These are phyloP conservation scores for Paracentrotus lividus DNA, from an alignment of 53 echinoderm and acorn worm species.

Conservation along the genomic window DNA sequence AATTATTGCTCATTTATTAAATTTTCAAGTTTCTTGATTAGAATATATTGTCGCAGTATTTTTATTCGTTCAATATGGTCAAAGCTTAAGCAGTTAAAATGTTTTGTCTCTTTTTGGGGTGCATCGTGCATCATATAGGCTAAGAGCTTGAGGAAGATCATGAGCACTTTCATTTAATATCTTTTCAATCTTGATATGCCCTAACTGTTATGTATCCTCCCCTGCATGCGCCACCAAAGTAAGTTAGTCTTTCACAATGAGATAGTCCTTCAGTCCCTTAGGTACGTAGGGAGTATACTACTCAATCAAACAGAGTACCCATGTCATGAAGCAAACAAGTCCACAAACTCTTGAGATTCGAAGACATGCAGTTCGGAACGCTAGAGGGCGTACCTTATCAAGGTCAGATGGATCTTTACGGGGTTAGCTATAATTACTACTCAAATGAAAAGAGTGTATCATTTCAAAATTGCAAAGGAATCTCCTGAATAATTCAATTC, in stretches of 20 bases:
- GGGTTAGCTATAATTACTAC: not conserved
- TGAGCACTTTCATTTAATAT: not conserved
- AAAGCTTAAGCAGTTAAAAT: too few species aligned
- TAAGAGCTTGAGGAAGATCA: not conserved
- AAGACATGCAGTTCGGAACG: not conserved
- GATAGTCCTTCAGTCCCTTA: not conserved
- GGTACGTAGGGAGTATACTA: not conserved
- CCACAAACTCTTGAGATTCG: not conserved
- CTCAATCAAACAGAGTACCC: not conserved
- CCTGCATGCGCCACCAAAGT: not conserved
- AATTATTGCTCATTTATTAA: too few species aligned
- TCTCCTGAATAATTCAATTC: not conserved
- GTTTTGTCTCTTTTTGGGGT: too few species aligned
- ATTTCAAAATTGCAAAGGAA: not conserved
- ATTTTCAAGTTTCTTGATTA: too few species aligned
- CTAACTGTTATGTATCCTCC: not conserved
- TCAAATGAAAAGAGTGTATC: not conserved
- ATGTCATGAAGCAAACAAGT: not conserved
- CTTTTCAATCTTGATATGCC: not conserved
- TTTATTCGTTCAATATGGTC: too few species aligned
- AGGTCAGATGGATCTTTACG: not conserved
- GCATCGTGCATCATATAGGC: too few species aligned
- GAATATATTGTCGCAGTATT: too few species aligned
- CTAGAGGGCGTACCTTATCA: not conserved
- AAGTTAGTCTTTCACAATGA: not conserved